phyloP scores from a whole-genome alignment of 2,113 vertebrate genomes.

The Octodon degus region DNA sequence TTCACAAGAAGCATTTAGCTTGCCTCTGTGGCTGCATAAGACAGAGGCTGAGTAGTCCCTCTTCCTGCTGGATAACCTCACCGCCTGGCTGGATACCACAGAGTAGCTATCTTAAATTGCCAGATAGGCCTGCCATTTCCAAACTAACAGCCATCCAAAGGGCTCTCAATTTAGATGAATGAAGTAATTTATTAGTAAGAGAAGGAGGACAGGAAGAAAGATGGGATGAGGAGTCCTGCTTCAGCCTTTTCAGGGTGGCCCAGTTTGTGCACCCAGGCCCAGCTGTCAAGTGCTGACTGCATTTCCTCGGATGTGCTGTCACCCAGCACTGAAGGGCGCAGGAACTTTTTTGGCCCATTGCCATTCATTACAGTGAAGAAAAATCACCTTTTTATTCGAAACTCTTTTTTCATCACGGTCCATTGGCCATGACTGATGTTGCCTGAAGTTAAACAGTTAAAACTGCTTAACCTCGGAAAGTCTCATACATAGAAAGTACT shows the following conservation, averaged over 20 bases:
- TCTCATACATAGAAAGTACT: not conserved
- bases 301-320: not conserved
- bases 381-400: slow-evolving; percentile 65
- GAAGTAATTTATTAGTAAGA: slow-evolving; percentile 60
- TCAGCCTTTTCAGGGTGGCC: slow-evolving; percentile 38
- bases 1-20: not conserved
- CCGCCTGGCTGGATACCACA: not conserved
- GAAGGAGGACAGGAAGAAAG: slow-evolving; percentile 56
- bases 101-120: not conserved
- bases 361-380: slow-evolving; percentile 52
- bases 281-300: not conserved
- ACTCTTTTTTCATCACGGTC: slow-evolving; percentile 33
- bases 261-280: not conserved
- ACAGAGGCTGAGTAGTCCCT: rapidly evolving
- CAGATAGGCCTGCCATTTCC: slow-evolving; percentile 29
- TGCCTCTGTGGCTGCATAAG: not conserved
- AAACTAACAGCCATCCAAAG: slow-evolving; percentile 44
- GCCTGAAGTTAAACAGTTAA: slow-evolving; percentile 73
- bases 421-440: slow-evolving; percentile 59
- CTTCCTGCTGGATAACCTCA: not conserved
- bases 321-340: not conserved
- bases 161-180: slow-evolving; percentile 68
- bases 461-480: slow-evolving; percentile 60
- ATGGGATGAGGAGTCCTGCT: slow-evolving; percentile 12
- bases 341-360: slow-evolving; percentile 9